Conservation (phyloP, 2,113 vertebrate species). For the Malurus elegans region DNA sequence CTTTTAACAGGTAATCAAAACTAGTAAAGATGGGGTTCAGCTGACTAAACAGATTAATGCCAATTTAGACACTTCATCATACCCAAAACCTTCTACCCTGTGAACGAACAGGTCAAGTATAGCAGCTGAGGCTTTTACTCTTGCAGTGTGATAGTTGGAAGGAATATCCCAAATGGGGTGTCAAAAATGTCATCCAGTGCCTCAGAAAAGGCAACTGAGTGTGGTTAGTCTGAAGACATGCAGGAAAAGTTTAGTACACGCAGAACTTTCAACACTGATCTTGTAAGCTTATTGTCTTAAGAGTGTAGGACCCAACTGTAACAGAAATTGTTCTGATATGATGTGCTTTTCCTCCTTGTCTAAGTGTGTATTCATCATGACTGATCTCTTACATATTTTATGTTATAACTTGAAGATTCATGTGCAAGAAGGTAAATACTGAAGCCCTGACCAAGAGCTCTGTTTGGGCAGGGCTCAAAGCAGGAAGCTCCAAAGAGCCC, state of each 20-base stretch:
- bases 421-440: neutral
- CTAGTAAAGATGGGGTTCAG: neutral
- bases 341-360: neutral
- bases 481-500: neutral
- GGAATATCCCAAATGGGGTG: neutral
- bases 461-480: neutral
- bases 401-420: neutral
- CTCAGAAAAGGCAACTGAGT: neutral
- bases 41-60: neutral
- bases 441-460: neutral
- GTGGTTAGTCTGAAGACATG: neutral
- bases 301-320: neutral
- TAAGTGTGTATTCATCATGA: neutral
- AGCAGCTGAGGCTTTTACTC: neutral
- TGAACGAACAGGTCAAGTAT: neutral
- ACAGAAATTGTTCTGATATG: neutral
- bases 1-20: neutral
- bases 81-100: neutral
- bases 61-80: neutral
- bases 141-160: neutral
- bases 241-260: neutral
- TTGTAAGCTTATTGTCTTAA: neutral
- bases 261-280: neutral
- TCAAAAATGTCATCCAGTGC: neutral
- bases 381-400: neutral